Conservation (phyloP, 2,113 vertebrate species). For the Columba livia region DNA sequence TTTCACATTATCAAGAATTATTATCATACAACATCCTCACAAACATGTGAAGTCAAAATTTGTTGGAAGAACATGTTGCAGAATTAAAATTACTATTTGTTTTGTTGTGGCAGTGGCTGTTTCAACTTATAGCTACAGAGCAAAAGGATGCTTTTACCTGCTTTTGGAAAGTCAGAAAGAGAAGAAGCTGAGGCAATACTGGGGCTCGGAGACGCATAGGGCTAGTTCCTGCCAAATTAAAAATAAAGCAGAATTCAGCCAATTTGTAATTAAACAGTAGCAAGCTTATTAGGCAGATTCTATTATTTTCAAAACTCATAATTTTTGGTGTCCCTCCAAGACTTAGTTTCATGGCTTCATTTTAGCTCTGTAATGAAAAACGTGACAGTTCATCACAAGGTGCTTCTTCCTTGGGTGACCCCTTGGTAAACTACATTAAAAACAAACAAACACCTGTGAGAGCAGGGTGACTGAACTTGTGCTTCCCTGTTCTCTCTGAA, state of each 20-base stretch:
- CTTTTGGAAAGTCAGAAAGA: neutral
- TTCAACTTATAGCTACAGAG: neutral
- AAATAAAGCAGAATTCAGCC: neutral
- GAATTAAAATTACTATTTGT: neutral
- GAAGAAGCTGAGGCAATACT: neutral
- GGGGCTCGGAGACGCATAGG: neutral
- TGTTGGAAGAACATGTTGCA: neutral
- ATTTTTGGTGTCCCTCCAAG: neutral
- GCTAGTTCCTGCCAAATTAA: neutral
- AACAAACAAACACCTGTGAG: neutral
- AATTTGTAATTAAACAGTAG: neutral
- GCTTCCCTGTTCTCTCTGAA: neutral
- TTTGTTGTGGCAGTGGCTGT: neutral
- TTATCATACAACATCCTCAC: neutral
- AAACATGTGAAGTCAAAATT: neutral
- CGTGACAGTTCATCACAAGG: neutral
- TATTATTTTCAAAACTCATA: neutral
- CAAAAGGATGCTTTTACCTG: neutral
- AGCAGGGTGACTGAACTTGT: neutral
- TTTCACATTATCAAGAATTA: neutral
- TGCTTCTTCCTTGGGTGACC: neutral
- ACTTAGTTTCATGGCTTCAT: neutral
- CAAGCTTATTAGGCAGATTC: neutral
- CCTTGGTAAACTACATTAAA: neutral
- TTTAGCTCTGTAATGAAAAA: neutral